These are phyloP conservation scores for Neodon shergylaensis DNA, from an alignment of 2,113 vertebrate genomes.

Conservation along the genomic window DNA sequence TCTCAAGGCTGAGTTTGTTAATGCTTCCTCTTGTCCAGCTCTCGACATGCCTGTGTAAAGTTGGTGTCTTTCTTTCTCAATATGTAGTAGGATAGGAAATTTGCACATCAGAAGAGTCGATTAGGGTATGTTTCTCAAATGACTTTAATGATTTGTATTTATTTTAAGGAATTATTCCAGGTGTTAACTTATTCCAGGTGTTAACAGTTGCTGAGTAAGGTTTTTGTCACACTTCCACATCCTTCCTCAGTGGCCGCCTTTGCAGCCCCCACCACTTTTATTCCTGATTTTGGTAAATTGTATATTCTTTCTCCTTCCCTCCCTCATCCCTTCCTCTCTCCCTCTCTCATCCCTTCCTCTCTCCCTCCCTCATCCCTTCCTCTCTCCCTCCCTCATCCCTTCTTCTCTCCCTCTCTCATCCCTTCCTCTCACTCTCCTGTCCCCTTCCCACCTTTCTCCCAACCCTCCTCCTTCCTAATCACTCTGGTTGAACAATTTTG, in stretches of 20 bases:
- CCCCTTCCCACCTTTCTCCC: neutral
- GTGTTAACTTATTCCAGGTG: neutral
- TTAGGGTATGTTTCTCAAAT: neutral
- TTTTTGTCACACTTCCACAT: neutral
- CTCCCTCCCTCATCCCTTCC: no score
- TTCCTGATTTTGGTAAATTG: neutral
- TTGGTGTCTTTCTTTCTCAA: neutral
- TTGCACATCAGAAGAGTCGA: neutral
- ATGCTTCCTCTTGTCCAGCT: neutral
- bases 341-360: accelerated
- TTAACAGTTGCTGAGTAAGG: neutral
- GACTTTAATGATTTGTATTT: neutral
- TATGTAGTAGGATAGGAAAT: neutral
- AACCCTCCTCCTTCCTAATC: neutral
- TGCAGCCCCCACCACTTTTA: neutral
- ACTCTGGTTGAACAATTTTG: neutral
- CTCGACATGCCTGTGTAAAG: neutral
- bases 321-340: no score
- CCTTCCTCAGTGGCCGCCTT: neutral
- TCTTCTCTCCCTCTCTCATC: no score
- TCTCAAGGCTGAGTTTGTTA: neutral
- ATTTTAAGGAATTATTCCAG: neutral
- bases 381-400: no score
- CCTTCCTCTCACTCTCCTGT: neutral
- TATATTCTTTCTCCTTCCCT: neutral